Evolutionary conservation across 2,888 invertebrate genomes (phyloP).

Genomic region (Ceraclea dissimilis): DNA sequence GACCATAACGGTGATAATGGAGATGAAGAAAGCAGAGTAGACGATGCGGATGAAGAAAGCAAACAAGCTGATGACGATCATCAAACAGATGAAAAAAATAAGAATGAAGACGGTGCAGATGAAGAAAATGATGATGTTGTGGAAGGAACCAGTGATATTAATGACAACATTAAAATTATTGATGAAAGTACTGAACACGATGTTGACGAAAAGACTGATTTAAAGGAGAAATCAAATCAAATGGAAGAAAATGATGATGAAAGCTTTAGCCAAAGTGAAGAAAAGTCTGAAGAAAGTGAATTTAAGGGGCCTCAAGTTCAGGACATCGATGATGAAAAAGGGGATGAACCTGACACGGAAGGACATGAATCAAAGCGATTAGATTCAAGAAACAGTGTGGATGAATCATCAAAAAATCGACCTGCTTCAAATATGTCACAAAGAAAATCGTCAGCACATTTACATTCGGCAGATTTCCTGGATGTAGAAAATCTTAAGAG

Average conservation of each 20-base stretch:
- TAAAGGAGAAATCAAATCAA: not conserved
- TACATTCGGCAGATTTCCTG: not conserved
- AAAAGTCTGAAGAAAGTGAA: constrained; percentile 25
- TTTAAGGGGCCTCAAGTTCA: constrained; percentile 25
- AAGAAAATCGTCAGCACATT: not conserved
- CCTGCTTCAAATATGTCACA: not conserved
- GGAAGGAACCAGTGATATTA: not conserved
- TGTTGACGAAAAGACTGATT: not conserved
- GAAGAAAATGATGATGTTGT: not conserved
- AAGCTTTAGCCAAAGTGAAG: constrained; percentile 22
- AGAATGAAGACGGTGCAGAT: not conserved
- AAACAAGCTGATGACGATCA: not conserved
- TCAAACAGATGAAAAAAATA: not conserved
- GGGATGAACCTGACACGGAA: constrained; percentile 27
- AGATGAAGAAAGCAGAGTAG: not conserved
- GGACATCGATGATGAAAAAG: constrained; percentile 27
- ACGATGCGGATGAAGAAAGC: not conserved
- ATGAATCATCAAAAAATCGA: not conserved
- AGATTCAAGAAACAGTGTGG: constrained; percentile 1
- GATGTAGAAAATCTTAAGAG: not conserved
- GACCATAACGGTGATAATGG: constrained; percentile 21
- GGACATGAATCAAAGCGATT: constrained; percentile 21
- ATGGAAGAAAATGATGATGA: not conserved
- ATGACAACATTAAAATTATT: not conserved
- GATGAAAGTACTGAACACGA: not conserved